Evolutionary conservation across 23 tunicate genomes (phyloP).

Genomic region (Halocynthia aurantium): DNA sequence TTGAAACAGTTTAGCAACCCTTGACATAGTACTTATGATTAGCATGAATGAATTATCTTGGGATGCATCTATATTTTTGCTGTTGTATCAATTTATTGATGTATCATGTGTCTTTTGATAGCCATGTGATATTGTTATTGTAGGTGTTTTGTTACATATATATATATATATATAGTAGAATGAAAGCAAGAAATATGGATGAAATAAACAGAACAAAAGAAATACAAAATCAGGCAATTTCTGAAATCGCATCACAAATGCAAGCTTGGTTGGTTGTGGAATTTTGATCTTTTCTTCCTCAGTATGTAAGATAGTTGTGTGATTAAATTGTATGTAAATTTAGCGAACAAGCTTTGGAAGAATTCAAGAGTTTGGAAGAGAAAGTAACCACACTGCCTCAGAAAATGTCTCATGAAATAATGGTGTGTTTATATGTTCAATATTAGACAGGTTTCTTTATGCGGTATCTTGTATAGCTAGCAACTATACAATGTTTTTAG

Average conservation of each 20-base stretch:
- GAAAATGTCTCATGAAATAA: slow-evolving; percentile 51
- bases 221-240: slow-evolving; percentile 10
- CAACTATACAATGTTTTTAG: too few relatives aligned
- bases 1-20: too few relatives aligned
- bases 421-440: slow-evolving; percentile 30
- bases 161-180: neutral
- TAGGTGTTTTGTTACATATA: neutral
- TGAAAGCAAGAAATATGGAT: neutral
- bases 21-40: too few relatives aligned
- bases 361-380: slow-evolving; percentile 32
- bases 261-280: slow-evolving; percentile 10
- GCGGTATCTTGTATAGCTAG: too few relatives aligned
- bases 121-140: neutral
- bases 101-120: too few relatives aligned
- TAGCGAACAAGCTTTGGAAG: slow-evolving; percentile 43
- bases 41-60: too few relatives aligned
- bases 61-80: too few relatives aligned
- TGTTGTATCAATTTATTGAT: too few relatives aligned
- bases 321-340: neutral
- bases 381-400: slow-evolving; percentile 58
- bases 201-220: slow-evolving; percentile 14
- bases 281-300: neutral
- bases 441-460: too few relatives aligned
- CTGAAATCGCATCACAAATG: neutral
- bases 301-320: neutral